These are phyloP conservation scores for Tipula unca DNA, from an alignment of 2,888 invertebrate genomes.

Conservation along the genomic window DNA sequence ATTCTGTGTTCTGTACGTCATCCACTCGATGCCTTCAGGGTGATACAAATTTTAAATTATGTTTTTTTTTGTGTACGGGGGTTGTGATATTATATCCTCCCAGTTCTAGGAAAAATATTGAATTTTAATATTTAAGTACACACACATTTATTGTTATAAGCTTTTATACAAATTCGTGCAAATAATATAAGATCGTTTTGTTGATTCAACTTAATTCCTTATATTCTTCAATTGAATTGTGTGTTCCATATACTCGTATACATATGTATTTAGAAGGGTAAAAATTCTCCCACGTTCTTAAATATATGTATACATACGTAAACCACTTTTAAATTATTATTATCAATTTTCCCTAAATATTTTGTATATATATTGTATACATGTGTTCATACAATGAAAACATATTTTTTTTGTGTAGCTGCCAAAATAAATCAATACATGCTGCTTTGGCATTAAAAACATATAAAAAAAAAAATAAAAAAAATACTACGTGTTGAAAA, in stretches of 20 bases:
- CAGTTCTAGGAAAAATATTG: neutral
- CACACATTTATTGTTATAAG: neutral
- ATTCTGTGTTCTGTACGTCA: neutral
- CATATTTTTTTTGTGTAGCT: neutral
- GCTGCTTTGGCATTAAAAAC: neutral
- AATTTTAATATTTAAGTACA: neutral
- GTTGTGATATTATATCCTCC: neutral
- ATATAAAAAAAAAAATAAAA: neutral
- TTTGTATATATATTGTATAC: neutral
- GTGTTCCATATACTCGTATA: neutral
- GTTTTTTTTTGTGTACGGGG: neutral
- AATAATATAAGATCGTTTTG: neutral
- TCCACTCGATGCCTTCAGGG: neutral
- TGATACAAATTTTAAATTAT: neutral
- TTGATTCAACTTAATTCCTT: neutral
- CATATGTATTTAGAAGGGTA: neutral
- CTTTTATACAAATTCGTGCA: neutral
- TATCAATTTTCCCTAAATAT: neutral
- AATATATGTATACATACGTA: neutral
- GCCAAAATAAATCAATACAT: neutral
- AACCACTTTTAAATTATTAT: neutral
- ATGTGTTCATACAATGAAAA: neutral
- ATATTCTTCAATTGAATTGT: neutral
- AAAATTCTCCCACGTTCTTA: neutral
- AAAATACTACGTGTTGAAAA: constrained; percentile 8